Evolutionary conservation across 2,113 vertebrate species (phyloP), one percentile per base, ranked within the genome.

Genomic region (Pseudois nayaur): DNA sequence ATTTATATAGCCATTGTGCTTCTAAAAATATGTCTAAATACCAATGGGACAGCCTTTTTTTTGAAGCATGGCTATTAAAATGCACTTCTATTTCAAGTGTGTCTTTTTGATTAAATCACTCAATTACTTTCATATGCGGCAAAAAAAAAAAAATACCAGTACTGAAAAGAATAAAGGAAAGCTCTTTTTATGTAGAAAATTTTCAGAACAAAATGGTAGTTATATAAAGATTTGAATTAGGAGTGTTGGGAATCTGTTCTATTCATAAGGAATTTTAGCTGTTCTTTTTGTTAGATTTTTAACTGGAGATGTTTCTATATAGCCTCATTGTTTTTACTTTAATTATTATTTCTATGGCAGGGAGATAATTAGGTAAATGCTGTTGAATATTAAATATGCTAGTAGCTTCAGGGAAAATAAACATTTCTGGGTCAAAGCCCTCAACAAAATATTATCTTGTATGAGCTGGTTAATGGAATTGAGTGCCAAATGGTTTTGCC

Each of bases 11-110:
- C 57, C 81, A 96, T 92, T 96, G 87, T 95, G 87, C 71, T 94
- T 98, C 93, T 95, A 97, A 98, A 98, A 97, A 96, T 97, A 96
- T 59, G 60, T 94, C 60, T 96, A 82, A 96, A 93, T 97, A 89
- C 97, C 88, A 91, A 4, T 57, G 94, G 95, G 88, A 93, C 81
- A 95, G 94, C 19, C 62, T 54, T 82, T 95, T 84, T 78, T 87
- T 78, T 92, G 50, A 96, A 97, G 78, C 90, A 86, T 83, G 40
- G 85, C 82, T 91, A 14, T 88, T 92, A 94, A 94, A 98, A 95
- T 89, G 45, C 40, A 91, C 91, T 97, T 92, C 90, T 95, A 92
- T 91, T 96, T 96, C 59, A 95, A 98, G 87, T 88, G n/a, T 67
- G 83, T 86, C 88, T 29, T 94, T 98, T 96, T 96, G 64, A 93